A percentile compares a stretch with the other conserved stretches of the same genome.
These are phyloP conservation scores for Addax nasomaculatus DNA, from an alignment of 2,113 vertebrate genomes.

Conservation along the genomic window DNA sequence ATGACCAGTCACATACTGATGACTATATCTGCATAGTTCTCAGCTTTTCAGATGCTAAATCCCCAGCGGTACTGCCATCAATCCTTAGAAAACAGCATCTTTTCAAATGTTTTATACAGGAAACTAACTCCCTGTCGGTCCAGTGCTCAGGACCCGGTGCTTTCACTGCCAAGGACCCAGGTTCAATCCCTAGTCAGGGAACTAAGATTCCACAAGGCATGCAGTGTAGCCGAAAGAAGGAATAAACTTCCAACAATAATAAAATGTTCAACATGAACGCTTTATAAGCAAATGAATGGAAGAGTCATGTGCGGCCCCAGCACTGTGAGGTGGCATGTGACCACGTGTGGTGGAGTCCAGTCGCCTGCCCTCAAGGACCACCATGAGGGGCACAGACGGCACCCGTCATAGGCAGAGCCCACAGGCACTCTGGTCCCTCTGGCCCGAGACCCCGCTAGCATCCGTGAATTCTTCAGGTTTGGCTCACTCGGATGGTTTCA, in stretches of 20 bases:
- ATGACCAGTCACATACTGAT: accelerated
- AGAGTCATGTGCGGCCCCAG: accelerated
- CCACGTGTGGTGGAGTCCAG: accelerated
- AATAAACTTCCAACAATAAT: too few relatives aligned
- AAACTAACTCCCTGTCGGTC: background rate
- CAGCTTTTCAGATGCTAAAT: too few relatives aligned
- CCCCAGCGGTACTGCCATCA: background rate
- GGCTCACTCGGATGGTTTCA: too few relatives aligned
- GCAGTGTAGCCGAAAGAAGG: background rate
- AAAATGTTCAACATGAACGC: background rate
- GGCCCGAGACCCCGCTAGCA: accelerated
- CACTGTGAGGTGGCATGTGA: accelerated
- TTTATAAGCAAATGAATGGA: background rate
- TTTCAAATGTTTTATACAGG: background rate
- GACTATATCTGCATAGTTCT: too few relatives aligned
- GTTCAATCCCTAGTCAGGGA: background rate
- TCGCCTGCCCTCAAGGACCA: too few relatives aligned
- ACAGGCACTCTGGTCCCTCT: background rate
- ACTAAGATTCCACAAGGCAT: background rate
- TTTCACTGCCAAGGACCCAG: background rate
- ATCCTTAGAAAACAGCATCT: background rate
- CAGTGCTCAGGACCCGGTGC: background rate
- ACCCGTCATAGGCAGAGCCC: accelerated
- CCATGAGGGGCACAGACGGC: accelerated
- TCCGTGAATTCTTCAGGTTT: too few relatives aligned